phyloP scores from a whole-genome alignment of 2,888 invertebrate genomes.

The Paralinhomoeus sp. region DNA sequence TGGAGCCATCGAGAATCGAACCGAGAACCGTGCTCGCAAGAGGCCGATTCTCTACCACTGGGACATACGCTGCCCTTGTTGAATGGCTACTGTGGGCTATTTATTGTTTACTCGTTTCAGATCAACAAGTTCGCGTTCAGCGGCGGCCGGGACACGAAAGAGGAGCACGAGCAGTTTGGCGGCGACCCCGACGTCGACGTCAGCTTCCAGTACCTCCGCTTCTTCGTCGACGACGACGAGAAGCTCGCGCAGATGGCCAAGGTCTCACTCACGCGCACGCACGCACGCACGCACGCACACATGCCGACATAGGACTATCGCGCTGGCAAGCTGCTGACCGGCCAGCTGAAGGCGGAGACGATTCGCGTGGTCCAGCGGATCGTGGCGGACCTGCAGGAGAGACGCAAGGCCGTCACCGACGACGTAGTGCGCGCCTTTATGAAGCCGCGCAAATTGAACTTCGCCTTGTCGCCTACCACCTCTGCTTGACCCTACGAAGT shows the following conservation, averaged over 20 bases:
- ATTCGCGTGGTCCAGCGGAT: conserved; percentile 55
- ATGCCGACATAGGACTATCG: conserved; percentile 66
- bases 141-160: conserved; percentile 72
- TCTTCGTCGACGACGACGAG: conserved; percentile 85
- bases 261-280: too few species aligned
- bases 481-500: too few species aligned
- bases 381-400: conserved; percentile 52
- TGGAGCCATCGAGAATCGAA: too few species aligned
- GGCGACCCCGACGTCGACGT: conserved; percentile 93
- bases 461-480: too few species aligned
- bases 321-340: conserved; percentile 67
- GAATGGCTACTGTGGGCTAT: too few species aligned
- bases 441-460: conserved; percentile 44
- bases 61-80: too few species aligned
- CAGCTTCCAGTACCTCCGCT: conserved; percentile 71
- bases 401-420: conserved; percentile 53
- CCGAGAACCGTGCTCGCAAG: too few species aligned
- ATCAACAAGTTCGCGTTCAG: conserved; percentile 88
- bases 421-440: conserved; percentile 57
- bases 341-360: conserved; percentile 72
- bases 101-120: conserved; percentile 31
- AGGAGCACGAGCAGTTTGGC: conserved; percentile 61
- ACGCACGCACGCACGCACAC: too few species aligned
- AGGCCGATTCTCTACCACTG: too few species aligned
- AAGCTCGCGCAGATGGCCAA: too few species aligned